Percentiles rank a stretch among this genome's conserved stretches.
Evolutionary conservation across 2,888 invertebrate species (phyloP).

Genomic region (Ophion slaviceki): DNA sequence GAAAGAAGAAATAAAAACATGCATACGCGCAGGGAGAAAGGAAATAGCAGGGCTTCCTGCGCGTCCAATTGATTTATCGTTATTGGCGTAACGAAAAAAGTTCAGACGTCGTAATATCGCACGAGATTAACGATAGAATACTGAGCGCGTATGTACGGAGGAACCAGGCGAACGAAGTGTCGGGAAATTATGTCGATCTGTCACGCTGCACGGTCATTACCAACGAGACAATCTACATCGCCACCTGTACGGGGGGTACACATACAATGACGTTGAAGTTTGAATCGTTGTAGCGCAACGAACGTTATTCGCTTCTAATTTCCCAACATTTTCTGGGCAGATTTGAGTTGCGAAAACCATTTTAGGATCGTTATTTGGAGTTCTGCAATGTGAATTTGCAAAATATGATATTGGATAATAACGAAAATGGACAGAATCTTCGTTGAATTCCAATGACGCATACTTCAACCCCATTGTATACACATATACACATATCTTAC

Average conservation of each 20-base stretch:
- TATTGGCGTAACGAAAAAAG: conserved; percentile 40
- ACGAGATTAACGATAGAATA: conserved; percentile 25
- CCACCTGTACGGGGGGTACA: conserved; percentile 13
- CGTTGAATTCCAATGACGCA: no score
- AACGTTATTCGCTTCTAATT: no score
- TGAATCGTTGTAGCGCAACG: no score
- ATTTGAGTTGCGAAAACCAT: no score
- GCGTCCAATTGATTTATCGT: conserved; percentile 51
- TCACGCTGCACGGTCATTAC: conserved; percentile 48
- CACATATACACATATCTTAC: no score
- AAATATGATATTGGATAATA: no score
- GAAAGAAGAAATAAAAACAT: neutral
- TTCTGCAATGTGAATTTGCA: no score
- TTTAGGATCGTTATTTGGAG: no score
- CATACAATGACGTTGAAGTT: no score
- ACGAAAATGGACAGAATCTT: no score
- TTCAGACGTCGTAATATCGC: conserved; percentile 33
- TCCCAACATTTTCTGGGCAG: no score
- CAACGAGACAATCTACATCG: conserved; percentile 43
- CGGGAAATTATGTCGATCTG: conserved; percentile 58
- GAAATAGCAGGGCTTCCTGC: conserved; percentile 25
- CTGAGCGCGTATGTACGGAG: neutral
- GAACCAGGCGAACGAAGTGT: neutral
- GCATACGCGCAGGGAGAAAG: neutral
- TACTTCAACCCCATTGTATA: no score